Percentiles rank a stretch among this genome's conserved stretches.
phyloP scores from a whole-genome alignment of 2,797 vertebrate genomes.

The Sparus aurata region DNA sequence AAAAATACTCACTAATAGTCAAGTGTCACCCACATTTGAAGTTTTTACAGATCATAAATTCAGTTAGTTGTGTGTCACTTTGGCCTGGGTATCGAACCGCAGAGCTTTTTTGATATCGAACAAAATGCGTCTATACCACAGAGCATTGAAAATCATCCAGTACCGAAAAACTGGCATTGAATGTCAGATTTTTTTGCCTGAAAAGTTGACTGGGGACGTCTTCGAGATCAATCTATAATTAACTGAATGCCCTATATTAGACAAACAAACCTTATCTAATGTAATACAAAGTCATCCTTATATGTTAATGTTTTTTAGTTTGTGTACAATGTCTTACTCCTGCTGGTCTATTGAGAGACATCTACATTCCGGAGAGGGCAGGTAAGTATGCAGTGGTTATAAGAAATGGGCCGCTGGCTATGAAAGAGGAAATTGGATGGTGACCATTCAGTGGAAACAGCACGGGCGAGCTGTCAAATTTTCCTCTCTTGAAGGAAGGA shows the following conservation, averaged over 20 bases:
- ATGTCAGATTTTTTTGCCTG: background rate
- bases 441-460: constrained; percentile 19
- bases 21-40: background rate
- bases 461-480: constrained; percentile 5
- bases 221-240: too few relatives aligned
- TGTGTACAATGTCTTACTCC: background rate
- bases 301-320: constrained; percentile 13
- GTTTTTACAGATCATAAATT: background rate
- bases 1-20: too few relatives aligned
- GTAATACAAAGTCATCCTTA: background rate
- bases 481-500: constrained; percentile 25
- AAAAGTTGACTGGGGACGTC: too few relatives aligned
- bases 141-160: too few relatives aligned
- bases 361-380: constrained; percentile 5
- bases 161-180: background rate
- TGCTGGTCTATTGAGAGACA: constrained; percentile 15
- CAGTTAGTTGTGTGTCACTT: constrained; percentile 9
- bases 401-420: constrained; percentile 7
- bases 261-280: background rate
- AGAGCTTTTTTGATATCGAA: background rate
- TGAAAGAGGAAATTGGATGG: constrained; percentile 21
- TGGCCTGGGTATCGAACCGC: background rate
- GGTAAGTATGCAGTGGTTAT: constrained; percentile 34
- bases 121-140: too few relatives aligned
- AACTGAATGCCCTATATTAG: background rate